phyloP scores from a whole-genome alignment of 2,797 vertebrate genomes.

The Fratercula arctica region DNA sequence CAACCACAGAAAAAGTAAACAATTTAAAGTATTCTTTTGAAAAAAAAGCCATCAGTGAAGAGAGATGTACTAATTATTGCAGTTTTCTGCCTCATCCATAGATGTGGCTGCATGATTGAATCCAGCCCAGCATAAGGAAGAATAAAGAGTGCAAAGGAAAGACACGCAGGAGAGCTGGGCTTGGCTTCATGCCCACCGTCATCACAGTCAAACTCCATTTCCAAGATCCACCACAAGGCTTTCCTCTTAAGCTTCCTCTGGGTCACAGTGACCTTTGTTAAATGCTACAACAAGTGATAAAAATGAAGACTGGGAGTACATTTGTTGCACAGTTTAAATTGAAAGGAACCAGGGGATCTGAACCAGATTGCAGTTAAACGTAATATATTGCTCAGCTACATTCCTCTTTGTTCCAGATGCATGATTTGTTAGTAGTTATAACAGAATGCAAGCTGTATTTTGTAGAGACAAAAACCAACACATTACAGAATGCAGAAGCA shows the following conservation, averaged over 20 bases:
- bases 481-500: slow-evolving; percentile 8
- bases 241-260: slow-evolving; percentile 38
- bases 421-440: slow-evolving; percentile 37
- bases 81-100: neutral
- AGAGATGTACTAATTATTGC: slow-evolving; percentile 12
- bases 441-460: slow-evolving; percentile 39
- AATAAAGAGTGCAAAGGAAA: slow-evolving; percentile 5
- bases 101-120: slow-evolving; percentile 3
- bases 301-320: slow-evolving; percentile 34
- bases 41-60: slow-evolving; percentile 31
- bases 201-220: slow-evolving; percentile 16
- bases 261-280: slow-evolving; percentile 60
- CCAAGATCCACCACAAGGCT: slow-evolving; percentile 30
- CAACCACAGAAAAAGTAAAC: slow-evolving; percentile 41
- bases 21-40: slow-evolving; percentile 30
- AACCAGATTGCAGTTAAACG: slow-evolving; percentile 51
- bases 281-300: slow-evolving; percentile 46
- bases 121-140: neutral
- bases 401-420: slow-evolving; percentile 30
- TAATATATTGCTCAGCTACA: slow-evolving; percentile 7
- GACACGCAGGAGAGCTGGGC: neutral
- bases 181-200: neutral
- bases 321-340: slow-evolving; percentile 41
- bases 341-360: slow-evolving; percentile 29
- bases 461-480: slow-evolving; percentile 15